Base-by-base conservation (phyloP, 2,888 invertebrate species). In the Plagiodera versicolora region DNA sequence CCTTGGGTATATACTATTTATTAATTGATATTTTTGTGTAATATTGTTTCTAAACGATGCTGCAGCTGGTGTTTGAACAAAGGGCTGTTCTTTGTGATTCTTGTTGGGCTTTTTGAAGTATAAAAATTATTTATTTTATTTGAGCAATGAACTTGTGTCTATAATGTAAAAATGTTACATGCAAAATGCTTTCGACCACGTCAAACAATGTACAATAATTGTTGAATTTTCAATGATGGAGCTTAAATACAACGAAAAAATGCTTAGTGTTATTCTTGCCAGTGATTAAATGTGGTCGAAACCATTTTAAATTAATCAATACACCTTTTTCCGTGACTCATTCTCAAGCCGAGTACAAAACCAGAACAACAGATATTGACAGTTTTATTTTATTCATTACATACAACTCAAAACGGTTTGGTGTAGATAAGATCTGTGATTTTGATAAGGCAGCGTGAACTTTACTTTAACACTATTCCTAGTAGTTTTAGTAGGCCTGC, bases 191-290 rank as follows among this genome's bases (percentile, higher is more conserved):
- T 56, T 64, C 54, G 56, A 56, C 58, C 61, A 61, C 64, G 57
- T 57, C 44, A 47, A 52, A 28, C 17, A 53, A 54, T 58, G 49
- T 59, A 58, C 61, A 62, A 62, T 65, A 64, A 58, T 58, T 52
- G 55, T 39, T 51, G 19, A 32, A 55, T 58, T 50, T 28, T 53
- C 18, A 46, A 61, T 46, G 20, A 54, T 53, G 51, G 64, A 67
- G 65, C 65, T 67, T 39, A 52, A 63, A 63, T 64, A 66, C 66
- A 67, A 66, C 66, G 66, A 67, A 66, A 46, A 48, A 58, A 52
- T 57, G 39, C 39, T n/a, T 2, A 39, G 64, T 66, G 14, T 48
- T 64, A 53, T 47, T 61, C 65, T 65, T 65, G 65, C 67, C 67
- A 59, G 60, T 65, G 47, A 52, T 49, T 17, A 54, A 50, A 51